These are phyloP conservation scores for Prosapia bicincta DNA, from an alignment of 2,888 invertebrate species.

Conservation along the genomic window DNA sequence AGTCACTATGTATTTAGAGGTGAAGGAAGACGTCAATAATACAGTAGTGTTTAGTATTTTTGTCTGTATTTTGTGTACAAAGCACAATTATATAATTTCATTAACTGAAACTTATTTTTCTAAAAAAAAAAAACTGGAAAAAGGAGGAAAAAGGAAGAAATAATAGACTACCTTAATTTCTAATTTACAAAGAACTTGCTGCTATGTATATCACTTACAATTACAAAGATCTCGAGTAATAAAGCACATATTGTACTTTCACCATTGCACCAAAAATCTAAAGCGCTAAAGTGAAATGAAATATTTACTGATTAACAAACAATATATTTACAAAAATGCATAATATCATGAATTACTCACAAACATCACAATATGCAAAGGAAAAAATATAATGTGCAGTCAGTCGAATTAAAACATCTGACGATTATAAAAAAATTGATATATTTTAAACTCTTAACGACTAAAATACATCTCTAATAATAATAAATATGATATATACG, in stretches of 20 bases:
- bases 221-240: not conserved
- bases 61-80: slow-evolving; percentile 35
- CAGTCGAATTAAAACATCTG: not conserved
- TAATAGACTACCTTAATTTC: not conserved
- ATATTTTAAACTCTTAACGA: not conserved
- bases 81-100: slow-evolving; percentile 27
- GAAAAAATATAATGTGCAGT: not conserved
- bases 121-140: not conserved
- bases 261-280: not conserved
- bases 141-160: not conserved
- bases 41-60: slow-evolving; percentile 19
- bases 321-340: not conserved
- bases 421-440: not conserved
- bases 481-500: not conserved
- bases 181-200: slow-evolving; percentile 10
- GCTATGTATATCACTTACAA: slow-evolving; percentile 13
- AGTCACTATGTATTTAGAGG: too few species aligned
- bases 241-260: not conserved
- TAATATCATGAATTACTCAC: not conserved
- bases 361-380: not conserved
- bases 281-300: not conserved
- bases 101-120: slow-evolving; percentile 23
- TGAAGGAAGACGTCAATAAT: too few species aligned
- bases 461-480: not conserved
- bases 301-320: not conserved